These are phyloP conservation scores for Hydrolagus colliei DNA, from an alignment of 2,797 vertebrate species.

Conservation along the genomic window DNA sequence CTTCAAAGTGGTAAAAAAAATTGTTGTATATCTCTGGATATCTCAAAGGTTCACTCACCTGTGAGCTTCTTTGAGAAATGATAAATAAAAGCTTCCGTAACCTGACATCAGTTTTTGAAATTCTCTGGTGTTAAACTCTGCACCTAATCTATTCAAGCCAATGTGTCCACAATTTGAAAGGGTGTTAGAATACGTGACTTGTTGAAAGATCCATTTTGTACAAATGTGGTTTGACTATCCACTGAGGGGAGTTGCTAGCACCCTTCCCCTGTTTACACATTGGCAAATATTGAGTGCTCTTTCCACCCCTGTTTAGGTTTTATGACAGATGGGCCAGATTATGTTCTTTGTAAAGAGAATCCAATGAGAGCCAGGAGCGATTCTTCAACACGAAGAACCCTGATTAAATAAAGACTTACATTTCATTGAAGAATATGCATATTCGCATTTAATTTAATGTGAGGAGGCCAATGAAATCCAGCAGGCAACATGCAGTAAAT, in stretches of 20 bases:
- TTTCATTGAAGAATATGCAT: background rate
- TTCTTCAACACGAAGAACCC: constrained; percentile 6
- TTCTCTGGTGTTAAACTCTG: background rate
- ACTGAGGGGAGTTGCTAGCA: background rate
- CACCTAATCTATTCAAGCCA: background rate
- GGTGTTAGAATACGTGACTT: constrained; percentile 1
- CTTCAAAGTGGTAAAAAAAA: background rate
- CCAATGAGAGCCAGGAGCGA: background rate
- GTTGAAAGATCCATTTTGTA: background rate
- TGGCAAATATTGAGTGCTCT: background rate
- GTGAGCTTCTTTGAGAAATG: background rate
- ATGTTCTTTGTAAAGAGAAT: constrained; percentile 9
- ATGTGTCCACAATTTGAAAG: constrained; percentile 2
- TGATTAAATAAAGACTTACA: background rate
- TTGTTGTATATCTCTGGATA: background rate
- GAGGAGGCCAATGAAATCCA: background rate
- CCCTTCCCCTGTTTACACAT: background rate
- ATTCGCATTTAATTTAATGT: background rate
- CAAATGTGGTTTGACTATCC: constrained; percentile 9
- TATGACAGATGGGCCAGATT: constrained; percentile 30
- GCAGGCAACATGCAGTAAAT: background rate
- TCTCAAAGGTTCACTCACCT: background rate
- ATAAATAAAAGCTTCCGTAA: background rate
- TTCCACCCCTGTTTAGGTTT: background rate
- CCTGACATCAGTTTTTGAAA: background rate